Evolutionary conservation across 2,797 vertebrate genomes (phyloP).

Genomic region (Paramormyrops hopkinsi): DNA sequence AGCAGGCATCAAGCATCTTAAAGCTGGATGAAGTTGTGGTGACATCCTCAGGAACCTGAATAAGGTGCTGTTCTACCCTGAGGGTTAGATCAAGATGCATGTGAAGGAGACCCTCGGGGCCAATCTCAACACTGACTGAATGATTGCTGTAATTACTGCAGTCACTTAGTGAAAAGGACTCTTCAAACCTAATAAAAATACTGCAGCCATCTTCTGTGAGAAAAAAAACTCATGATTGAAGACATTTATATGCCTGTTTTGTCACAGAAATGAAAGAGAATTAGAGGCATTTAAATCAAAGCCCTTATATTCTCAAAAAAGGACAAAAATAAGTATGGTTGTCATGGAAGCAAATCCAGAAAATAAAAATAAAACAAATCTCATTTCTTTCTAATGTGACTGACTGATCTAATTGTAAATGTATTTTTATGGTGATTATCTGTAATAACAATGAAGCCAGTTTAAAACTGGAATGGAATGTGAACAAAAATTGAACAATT

Average conservation of each 20-base stretch:
- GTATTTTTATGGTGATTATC: neutral
- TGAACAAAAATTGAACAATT: neutral
- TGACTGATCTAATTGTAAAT: neutral
- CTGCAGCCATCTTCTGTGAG: neutral
- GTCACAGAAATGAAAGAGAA: neutral
- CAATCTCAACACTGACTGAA: neutral
- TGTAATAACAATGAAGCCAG: neutral
- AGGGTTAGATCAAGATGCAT: neutral
- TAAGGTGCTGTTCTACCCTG: neutral
- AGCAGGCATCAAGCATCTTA: neutral
- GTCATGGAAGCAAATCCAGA: neutral
- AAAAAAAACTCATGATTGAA: neutral
- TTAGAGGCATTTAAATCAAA: neutral
- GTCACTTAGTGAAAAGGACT: constrained; percentile 4
- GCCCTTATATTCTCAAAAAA: neutral
- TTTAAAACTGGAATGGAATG: neutral
- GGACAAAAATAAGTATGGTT: neutral
- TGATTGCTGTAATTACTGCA: neutral
- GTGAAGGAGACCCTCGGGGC: neutral
- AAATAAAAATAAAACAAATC: constrained; percentile 9
- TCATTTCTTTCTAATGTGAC: neutral
- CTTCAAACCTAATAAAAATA: neutral
- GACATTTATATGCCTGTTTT: neutral
- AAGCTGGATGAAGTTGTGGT: neutral
- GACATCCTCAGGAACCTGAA: neutral